Evolutionary conservation across 2,797 vertebrate species (phyloP), one percentile per base, ranked within the genome.

Genomic region (Orestias chungarensis): DNA sequence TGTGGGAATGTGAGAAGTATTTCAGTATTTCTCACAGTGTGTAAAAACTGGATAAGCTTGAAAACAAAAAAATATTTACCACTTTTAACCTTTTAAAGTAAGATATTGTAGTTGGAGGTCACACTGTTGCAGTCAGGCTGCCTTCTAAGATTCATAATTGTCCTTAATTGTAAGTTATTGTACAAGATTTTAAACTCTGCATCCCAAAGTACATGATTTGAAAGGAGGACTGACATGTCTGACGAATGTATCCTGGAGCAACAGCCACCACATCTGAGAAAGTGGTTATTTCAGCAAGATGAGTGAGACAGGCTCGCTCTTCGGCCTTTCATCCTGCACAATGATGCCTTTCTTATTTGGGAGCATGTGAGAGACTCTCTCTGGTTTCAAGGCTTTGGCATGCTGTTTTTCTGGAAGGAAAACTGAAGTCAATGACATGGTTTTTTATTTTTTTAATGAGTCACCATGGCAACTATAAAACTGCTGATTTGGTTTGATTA

Each of bases 321-420:
- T 25, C 64, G 49, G n/a, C 52, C 6, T 71, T 72, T 76, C 67
- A 46, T 49, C 4, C 68, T 57, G 49, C 5, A 87, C 88, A 88
- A 86, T 83, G 83, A 80, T 40, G 80, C 54, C 79, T 88, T 89
- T 90, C 68, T 88, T 69, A 68, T 84, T 75, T 83, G 47, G 1
- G 70, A 40, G 78, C 59, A 44, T 75, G 74, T 78, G 76, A 89
- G 86, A 82, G 77, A 79, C 78, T 43, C 3, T 67, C 61, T 82
- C 70, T 52, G 81, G 68, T 86, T 88, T 86, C 80, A 70, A 67
- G 14, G 67, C n/a, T 38, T 20, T 35, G n/a, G 44, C 31, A n/a
- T 10, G 50, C 65, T 65, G 68, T 46, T 59, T 42, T 40, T 61
- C 35, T 67, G 52, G 44, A 77, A 74, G 62, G 44, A 73, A 66